phyloP scores from a whole-genome alignment of 2,113 vertebrate species.

The Euleptes europaea region DNA sequence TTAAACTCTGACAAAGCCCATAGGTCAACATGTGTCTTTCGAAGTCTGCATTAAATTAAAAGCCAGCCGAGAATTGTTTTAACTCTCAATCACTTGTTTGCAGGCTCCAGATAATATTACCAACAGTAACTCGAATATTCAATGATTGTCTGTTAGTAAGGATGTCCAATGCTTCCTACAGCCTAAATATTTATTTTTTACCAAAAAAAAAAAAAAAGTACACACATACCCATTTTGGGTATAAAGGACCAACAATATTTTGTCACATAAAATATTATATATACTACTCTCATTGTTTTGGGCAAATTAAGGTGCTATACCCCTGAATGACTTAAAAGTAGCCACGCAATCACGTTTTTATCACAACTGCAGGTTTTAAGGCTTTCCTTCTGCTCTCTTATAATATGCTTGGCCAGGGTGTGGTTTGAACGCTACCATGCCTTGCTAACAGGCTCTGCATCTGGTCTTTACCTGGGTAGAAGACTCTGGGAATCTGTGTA shows the following conservation, averaged over 20 bases:
- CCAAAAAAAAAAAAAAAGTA: too few relatives aligned
- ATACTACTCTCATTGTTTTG: neutral
- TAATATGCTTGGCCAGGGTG: too few relatives aligned
- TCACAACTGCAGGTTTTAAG: conserved; percentile 11
- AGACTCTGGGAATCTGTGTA: too few relatives aligned
- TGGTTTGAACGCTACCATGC: too few relatives aligned
- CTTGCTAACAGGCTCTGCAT: too few relatives aligned
- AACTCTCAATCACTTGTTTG: conserved; percentile 3
- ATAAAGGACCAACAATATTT: too few relatives aligned
- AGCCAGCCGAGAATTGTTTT: conserved; percentile 36
- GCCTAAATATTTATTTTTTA: neutral
- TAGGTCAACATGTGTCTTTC: conserved; percentile 69
- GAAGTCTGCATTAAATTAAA: conserved; percentile 73
- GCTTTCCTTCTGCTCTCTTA: neutral
- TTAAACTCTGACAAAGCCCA: conserved; percentile 58
- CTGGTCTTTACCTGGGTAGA: too few relatives aligned
- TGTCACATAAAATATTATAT: conserved; percentile 5
- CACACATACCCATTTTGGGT: too few relatives aligned
- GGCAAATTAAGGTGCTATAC: conserved; percentile 17
- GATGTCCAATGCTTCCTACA: neutral
- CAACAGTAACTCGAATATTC: conserved; percentile 46
- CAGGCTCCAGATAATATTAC: conserved; percentile 35
- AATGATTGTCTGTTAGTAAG: conserved; percentile 25
- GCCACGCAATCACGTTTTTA: neutral
- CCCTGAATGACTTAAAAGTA: neutral